Base-by-base conservation (phyloP, 2,888 invertebrate genomes). In the Pterostichus madidus region DNA sequence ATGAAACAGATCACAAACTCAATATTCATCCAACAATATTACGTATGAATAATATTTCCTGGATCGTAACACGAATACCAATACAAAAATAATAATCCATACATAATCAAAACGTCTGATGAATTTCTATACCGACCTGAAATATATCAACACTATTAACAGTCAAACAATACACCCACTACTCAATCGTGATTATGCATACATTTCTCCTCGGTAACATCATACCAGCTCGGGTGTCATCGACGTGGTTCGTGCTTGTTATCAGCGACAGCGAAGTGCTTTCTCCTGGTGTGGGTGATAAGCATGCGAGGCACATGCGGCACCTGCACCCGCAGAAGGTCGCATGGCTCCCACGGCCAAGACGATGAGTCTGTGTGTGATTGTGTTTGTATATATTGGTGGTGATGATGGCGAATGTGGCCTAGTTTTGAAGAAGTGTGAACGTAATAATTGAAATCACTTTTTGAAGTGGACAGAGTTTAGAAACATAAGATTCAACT, bases 271-370 rank as follows among this genome's bases (percentile, higher is more conserved):
- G 44, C 68, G 68, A 17, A 15, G 44, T 11, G 10, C 7, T 44
- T 15, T 11, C n/a, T 71, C 44, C n/a, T 44, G 68, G 39, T 11
- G 68, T 71, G 68, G 68, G 68, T 71, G 68, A 39, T 71, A 44
- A 44, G 44, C 39, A 71, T 71, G 68, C 68, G 44, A 39, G 68
- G 24, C 39, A 17, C 68, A 71, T 44, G 68, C 15, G 39, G 68
- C 68, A 71, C 68, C 68, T 71, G 68, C 68, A 88, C 87, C 87
- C 87, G 86, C 87, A 86, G 87, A 87, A 88, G 87, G 88, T 88
- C 87, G 87, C 85, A 78, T 78, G 84, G 86, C 86, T 87, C 87
- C 87, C 87, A 87, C 87, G 87, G 86, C 49, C 35, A 39, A 39
- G 49, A 10, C 68, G 68, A 44, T 17, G 56, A 56, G 15, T 13